phyloP scores from a whole-genome alignment of 1,140 invertebrate genomes.

The Laupala kohalensis region DNA sequence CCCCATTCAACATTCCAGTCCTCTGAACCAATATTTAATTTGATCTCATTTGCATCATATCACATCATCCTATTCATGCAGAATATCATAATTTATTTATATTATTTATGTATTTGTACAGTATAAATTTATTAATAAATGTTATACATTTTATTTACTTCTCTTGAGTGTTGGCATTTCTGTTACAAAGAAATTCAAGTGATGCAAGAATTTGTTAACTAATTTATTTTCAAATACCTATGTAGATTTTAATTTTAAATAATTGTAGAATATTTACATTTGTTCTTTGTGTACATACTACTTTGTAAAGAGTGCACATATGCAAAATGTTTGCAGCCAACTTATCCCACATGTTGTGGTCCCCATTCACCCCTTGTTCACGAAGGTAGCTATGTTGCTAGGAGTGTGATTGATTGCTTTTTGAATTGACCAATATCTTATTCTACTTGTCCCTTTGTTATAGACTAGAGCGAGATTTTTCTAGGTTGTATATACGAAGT shows the following conservation, averaged over 20 bases:
- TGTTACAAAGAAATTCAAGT: not conserved
- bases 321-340: not conserved
- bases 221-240: not conserved
- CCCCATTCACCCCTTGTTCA: not conserved
- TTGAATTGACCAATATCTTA: conserved; percentile 12
- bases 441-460: conserved; percentile 13
- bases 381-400: conserved; percentile 8
- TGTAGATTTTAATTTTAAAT: not conserved
- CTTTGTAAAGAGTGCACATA: not conserved
- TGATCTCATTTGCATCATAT: not conserved
- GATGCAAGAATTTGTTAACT: not conserved
- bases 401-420: conserved; percentile 12
- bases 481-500: conserved; percentile 12
- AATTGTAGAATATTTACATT: not conserved
- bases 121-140: not conserved
- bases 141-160: not conserved
- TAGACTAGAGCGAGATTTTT: conserved; percentile 12
- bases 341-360: not conserved
- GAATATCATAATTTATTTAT: not conserved
- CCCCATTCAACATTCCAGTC: not conserved
- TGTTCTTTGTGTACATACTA: not conserved
- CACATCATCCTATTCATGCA: not conserved
- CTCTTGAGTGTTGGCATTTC: not conserved
- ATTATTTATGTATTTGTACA: not conserved
- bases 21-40: not conserved